Evolutionary conservation across 1,140 invertebrate genomes (phyloP), one percentile per base, ranked within the genome.

Genomic region (Muscidifurax raptorellus): DNA sequence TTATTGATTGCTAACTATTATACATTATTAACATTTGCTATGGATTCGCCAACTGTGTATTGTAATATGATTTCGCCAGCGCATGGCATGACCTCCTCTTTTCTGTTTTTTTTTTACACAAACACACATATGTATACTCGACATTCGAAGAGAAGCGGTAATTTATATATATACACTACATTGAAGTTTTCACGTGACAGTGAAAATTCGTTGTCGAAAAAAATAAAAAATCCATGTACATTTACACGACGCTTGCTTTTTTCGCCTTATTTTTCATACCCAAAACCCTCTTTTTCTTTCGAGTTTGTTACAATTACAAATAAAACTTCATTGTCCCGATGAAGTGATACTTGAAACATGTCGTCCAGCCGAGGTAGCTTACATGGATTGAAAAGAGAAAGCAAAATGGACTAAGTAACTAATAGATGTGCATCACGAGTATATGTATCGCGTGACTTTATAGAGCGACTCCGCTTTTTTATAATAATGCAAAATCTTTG

Each of bases 161-260:
- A 84, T 84, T 84, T 84, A 79, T 84, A 78, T 4, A 30, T 69
- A 69, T 22, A 22, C n/a, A 59, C 52, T 78, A 47, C 47, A 78
- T 78, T 47, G 27, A 66, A 13, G 71, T 71, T 13, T 66, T 32
- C 18, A 40, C 27, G 52, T 13, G 64, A 77, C 36, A 77, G 52
- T 47, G 82, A 83, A 71, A 40, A 59, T 64, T 76, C 72, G 30
- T 79, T 79, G 25, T 79, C n/a, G 66, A 75, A 84, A 18, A 76
- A 78, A 72, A 84, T 74, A 72, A 76, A 76, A 84, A 78, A 83
- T 69, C 64, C 75, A 79, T 84, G 76, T 84, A 84, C 82, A 84
- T 84, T 84, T 72, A 84, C 40, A 69, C 66, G 7, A 28, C 28
- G 27, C 28, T 74, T 30, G 80, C 47, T 40, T 82, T 82, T 30